These are phyloP conservation scores for Casuarius casuarius DNA, from an alignment of 2,113 vertebrate species.

Conservation along the genomic window DNA sequence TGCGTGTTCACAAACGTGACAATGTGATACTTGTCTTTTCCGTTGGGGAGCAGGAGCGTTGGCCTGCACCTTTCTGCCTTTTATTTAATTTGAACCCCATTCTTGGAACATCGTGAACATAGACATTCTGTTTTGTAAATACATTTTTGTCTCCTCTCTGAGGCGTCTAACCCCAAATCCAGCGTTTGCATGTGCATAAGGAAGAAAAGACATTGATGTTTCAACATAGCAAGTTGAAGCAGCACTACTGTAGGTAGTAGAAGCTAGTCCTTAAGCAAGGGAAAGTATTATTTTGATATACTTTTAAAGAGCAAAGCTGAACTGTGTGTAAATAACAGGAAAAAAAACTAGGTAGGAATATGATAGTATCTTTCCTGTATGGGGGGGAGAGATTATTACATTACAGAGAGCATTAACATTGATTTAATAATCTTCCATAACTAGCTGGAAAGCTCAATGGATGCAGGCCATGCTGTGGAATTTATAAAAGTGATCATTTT, in stretches of 20 bases:
- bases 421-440: neutral
- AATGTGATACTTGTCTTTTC: neutral
- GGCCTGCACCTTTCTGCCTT: neutral
- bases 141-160: neutral
- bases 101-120: neutral
- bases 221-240: neutral
- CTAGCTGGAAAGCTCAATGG: neutral
- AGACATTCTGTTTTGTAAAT: neutral
- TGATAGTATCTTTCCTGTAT: neutral
- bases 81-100: neutral
- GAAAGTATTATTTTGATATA: too few species aligned
- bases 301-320: neutral
- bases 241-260: too few species aligned
- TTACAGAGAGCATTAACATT: neutral
- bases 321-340: neutral
- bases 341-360: neutral
- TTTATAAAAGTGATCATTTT: neutral
- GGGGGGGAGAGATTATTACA: neutral
- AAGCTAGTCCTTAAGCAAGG: too few species aligned
- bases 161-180: neutral
- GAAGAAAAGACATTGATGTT: neutral
- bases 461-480: neutral
- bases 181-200: neutral
- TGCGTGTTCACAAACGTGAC: neutral
- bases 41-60: neutral